Conservation (phyloP, 2,797 vertebrate genomes). For the Tarsius wallacei region DNA sequence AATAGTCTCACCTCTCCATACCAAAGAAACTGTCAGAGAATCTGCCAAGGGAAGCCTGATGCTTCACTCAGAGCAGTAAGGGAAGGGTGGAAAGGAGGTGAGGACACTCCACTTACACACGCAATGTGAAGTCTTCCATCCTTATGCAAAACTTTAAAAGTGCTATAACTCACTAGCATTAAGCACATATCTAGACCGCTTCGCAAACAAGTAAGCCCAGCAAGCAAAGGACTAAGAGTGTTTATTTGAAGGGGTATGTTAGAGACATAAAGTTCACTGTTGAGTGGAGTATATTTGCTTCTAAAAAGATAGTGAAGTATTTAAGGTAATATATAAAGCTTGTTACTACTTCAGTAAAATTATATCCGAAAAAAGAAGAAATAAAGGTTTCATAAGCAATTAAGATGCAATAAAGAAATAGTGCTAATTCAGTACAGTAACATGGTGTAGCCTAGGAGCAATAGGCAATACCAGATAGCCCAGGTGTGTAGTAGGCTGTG, state of each 20-base stretch:
- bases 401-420: background rate
- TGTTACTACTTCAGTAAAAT: background rate
- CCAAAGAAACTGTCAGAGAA: background rate
- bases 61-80: background rate
- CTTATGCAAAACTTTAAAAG: background rate
- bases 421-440: background rate
- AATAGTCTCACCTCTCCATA: background rate
- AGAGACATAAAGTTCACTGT: background rate
- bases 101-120: background rate
- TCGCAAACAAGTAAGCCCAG: background rate
- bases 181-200: background rate
- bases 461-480: too few species aligned
- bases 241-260: background rate
- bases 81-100: rapidly evolving
- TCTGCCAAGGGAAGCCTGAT: background rate
- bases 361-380: background rate
- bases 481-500: too few species aligned
- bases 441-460: too few species aligned
- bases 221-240: background rate
- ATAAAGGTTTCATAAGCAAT: background rate
- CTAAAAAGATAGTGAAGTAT: background rate
- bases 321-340: background rate
- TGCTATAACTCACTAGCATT: background rate
- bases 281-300: background rate
- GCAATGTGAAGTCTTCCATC: background rate